A percentile compares a stretch with the other conserved stretches of the same genome.
Conservation (phyloP, 2,113 vertebrate species). For the Platichthys stellatus region DNA sequence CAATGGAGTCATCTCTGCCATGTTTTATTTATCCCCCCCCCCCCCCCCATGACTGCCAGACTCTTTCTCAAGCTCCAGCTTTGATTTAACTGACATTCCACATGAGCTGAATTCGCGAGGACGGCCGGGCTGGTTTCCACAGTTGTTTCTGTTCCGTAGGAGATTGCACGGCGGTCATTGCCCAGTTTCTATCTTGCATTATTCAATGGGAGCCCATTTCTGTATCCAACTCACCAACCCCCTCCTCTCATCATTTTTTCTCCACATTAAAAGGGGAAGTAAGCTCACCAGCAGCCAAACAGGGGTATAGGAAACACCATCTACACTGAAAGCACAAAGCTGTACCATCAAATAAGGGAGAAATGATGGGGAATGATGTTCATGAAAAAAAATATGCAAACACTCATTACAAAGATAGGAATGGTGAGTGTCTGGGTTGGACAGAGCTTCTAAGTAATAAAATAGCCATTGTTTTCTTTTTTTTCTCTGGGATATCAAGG, state of each 20-base stretch:
- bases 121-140: slow-evolving; percentile 42
- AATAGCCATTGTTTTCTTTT: slow-evolving; percentile 34
- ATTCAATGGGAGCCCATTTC: slow-evolving; percentile 71
- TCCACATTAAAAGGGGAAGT: slow-evolving; percentile 31
- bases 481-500: slow-evolving; percentile 34
- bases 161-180: slow-evolving; percentile 59
- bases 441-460: slow-evolving; percentile 4
- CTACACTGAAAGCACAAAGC: slow-evolving; percentile 1
- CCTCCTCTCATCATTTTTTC: slow-evolving; percentile 15
- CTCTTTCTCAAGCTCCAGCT: slow-evolving; percentile 57
- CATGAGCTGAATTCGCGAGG: slow-evolving; percentile 58
- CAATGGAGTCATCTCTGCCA: slow-evolving; percentile 62
- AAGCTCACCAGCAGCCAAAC: slow-evolving; percentile 17
- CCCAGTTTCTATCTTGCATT: slow-evolving; percentile 68
- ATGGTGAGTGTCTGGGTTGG: slow-evolving; percentile 13
- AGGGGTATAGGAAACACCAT: background rate
- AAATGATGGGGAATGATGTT: slow-evolving; percentile 4
- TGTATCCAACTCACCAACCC: slow-evolving; percentile 39
- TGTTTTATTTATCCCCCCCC: slow-evolving; percentile 80
- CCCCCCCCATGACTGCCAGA: slow-evolving; percentile 56
- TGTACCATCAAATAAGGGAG: background rate
- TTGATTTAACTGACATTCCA: slow-evolving; percentile 73
- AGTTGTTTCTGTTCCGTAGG: slow-evolving; percentile 54
- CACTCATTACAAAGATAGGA: slow-evolving; percentile 23
- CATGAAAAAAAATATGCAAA: background rate